Evolutionary conservation across 2,888 invertebrate genomes (phyloP), one percentile per base, ranked within the genome.

Genomic region (Norana najaformis): DNA sequence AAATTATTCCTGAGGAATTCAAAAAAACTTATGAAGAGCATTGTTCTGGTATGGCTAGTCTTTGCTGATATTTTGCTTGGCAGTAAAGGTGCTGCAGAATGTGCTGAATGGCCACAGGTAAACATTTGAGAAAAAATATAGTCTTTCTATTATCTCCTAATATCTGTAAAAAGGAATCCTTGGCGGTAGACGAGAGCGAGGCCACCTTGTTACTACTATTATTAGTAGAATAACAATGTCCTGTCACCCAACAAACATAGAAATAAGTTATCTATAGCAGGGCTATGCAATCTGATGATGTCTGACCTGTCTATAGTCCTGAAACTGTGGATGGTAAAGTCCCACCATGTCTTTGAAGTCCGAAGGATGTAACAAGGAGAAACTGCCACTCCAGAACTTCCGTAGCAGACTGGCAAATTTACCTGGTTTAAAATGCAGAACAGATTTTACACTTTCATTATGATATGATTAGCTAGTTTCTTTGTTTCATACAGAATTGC

Each of bases 271-370:
- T 53, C 53, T 53, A 30, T 30, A 53, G 53, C 23, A 69, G 8
- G 69, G 69, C 69, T n/a, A 69, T 69, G n/a, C 30, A 69, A 69
- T 69, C 69, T 69, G 20, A 47, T 37, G 8, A 39, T 39, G 18
- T 47, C 89, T 47, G 93, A 96, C 96, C 95, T 96, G 96, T 94
- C 96, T 94, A 91, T 96, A 96, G 93, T 96, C 96, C 93, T 96
- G 96, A 93, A 96, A 96, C 93, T 96, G 96, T 3, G 96, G 95
- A 93, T 96, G 96, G 92, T 96, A 96, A 16, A 95, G 94, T 0
- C 96, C 96, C 88, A 96, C 95, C 5, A 96, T 95, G 91, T 96
- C 95, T 93, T 96, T 96, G 92, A 96, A 96, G 91, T 96, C 96
- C 23, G 94, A 94, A 0, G 96, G 96, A 91, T 95, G 95, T 41